Percentiles rank a stretch among this genome's conserved stretches.
Conservation (phyloP, 2,797 vertebrate species). For the Peromyscus eremicus region DNA sequence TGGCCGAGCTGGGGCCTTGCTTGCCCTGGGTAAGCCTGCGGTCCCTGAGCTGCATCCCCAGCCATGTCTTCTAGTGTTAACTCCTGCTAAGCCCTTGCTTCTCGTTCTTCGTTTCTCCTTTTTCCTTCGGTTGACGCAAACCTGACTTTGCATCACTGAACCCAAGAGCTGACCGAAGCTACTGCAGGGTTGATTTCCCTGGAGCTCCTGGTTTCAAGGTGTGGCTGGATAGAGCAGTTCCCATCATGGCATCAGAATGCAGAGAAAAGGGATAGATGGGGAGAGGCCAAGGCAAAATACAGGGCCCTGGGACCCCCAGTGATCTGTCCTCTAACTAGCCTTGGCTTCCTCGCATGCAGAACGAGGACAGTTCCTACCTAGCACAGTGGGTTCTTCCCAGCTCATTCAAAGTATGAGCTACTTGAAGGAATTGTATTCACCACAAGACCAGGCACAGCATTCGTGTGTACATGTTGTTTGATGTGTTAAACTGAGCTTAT, state of each 20-base stretch:
- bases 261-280: neutral
- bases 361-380: neutral
- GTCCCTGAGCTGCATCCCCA: no score
- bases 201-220: neutral
- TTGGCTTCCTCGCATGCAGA: neutral
- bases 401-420: neutral
- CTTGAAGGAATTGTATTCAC: neutral
- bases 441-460: neutral
- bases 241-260: neutral
- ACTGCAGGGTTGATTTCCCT: neutral
- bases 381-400: neutral
- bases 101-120: neutral
- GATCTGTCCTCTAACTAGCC: neutral
- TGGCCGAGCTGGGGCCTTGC: neutral
- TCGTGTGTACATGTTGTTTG: neutral
- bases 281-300: neutral
- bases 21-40: neutral
- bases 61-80: neutral
- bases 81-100: neutral
- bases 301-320: neutral
- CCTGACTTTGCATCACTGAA: neutral
- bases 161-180: neutral
- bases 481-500: conserved; percentile 14
- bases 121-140: neutral
- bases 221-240: no score